Evolutionary conservation across 2,113 vertebrate species (phyloP), one percentile per base, ranked within the genome.

Genomic region (Porphyrio hochstetteri): DNA sequence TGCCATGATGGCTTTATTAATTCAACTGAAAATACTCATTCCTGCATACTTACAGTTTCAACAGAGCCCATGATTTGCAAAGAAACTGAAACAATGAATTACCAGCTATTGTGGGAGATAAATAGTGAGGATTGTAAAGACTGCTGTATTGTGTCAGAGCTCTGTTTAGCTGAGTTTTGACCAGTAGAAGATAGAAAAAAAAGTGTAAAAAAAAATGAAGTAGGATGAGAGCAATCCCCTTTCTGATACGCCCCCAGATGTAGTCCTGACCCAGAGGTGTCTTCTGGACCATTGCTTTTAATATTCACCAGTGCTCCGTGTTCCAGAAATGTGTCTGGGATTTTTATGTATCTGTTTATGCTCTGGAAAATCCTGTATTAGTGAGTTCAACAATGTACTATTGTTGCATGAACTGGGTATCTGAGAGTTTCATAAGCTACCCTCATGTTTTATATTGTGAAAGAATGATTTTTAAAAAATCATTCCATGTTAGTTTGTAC

Each of bases 391-490:
- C 2, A 1, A 16, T 53, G 14, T 0, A 5, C 10, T 80, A 3
- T 13, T 77, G 35, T 40, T 91, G 14, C 8, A 31, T 48, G 19
- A 78, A 57, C 19, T n/a, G 10, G 5, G 0, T 63, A 36, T 4
- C 25, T 71, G 67, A 56, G 56, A 69, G 18, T 53, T 86, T 80
- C 11, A 3, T 86, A 70, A 74, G 21, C 4, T 91, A 13, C 19
- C 2, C 11, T 40, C 0, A 0, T 1, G 0, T 35, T 89, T 74
- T n/a, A 27, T 44, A 5, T 83, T 50, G 4, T 2, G 2, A 46
- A 55, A 84, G 8, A 46, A 21, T 10, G 3, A n/a, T 80, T 78
- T 76, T 8, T 0, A 0, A 53, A 56, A 56, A 63, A 31, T 7
- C 0, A 29, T 28, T 87, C 19, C 5, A 3, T 67, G 36, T 13